These are phyloP conservation scores for Edolisoma coerulescens DNA, from an alignment of 2,113 vertebrate genomes.

Conservation along the genomic window DNA sequence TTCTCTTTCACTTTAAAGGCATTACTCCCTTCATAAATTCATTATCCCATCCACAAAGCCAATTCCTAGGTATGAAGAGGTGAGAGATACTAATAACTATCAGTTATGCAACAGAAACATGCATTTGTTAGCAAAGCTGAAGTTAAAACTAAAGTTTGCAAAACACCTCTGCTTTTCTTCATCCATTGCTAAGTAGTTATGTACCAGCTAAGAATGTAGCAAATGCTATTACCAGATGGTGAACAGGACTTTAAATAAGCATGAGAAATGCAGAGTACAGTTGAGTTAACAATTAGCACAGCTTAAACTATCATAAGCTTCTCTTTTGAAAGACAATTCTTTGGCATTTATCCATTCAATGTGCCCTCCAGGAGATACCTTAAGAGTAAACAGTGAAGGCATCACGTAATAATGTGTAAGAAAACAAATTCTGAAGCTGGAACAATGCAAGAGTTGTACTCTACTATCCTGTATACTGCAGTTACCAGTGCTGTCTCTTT, in stretches of 20 bases:
- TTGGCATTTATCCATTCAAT: background rate
- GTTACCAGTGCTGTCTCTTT: background rate
- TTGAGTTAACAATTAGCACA: background rate
- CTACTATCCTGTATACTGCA: background rate
- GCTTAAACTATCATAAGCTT: background rate
- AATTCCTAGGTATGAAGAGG: background rate
- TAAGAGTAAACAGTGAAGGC: background rate
- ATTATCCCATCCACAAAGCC: background rate
- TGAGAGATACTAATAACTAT: background rate
- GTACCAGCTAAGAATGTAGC: background rate
- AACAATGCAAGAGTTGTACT: background rate
- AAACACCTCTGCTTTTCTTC: background rate
- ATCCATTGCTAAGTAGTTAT: background rate
- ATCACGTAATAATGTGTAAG: background rate
- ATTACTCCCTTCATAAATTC: background rate
- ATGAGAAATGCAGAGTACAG: background rate
- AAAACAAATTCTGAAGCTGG: background rate
- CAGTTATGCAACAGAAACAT: background rate
- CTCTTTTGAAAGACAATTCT: background rate
- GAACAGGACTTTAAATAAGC: background rate
- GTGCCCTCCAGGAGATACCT: background rate
- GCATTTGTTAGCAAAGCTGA: background rate
- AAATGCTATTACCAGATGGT: background rate
- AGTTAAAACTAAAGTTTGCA: background rate
- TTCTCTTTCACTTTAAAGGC: background rate